Percentiles rank a stretch among this genome's conserved stretches.
These are phyloP conservation scores for Solenopsis invicta DNA, from an alignment of 1,140 invertebrate species.

Conservation along the genomic window DNA sequence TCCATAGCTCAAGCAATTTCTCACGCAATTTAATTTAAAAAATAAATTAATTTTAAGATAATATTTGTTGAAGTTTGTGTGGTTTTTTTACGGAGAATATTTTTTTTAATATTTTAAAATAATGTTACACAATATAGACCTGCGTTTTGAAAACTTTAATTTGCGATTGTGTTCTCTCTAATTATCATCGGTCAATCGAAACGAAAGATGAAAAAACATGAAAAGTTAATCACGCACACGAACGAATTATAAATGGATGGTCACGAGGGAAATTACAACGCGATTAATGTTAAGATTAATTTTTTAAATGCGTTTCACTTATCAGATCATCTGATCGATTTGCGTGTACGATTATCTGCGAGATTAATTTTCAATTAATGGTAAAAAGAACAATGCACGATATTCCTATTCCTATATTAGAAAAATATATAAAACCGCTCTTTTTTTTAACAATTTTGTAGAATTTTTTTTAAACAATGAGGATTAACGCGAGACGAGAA, in stretches of 20 bases:
- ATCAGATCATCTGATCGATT: conserved; percentile 31
- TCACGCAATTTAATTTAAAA: background rate
- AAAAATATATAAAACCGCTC: background rate
- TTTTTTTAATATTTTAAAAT: conserved; percentile 14
- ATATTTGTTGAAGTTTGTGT: conserved; percentile 11
- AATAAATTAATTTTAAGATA: background rate
- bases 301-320: background rate
- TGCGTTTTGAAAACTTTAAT: background rate
- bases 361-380: conserved; percentile 14
- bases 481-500: conserved; percentile 12
- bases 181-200: background rate
- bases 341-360: conserved; percentile 48
- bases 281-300: conserved; percentile 13
- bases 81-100: background rate
- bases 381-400: background rate
- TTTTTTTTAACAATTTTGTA: background rate
- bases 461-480: background rate
- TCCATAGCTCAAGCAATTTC: background rate
- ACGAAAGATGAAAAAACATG: background rate
- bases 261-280: background rate
- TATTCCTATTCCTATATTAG: background rate
- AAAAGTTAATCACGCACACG: conserved; percentile 60
- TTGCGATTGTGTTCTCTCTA: background rate
- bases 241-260: conserved; percentile 31
- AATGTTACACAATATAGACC: background rate